phyloP scores from a whole-genome alignment of 2,113 vertebrate genomes.

The Otus sunia region DNA sequence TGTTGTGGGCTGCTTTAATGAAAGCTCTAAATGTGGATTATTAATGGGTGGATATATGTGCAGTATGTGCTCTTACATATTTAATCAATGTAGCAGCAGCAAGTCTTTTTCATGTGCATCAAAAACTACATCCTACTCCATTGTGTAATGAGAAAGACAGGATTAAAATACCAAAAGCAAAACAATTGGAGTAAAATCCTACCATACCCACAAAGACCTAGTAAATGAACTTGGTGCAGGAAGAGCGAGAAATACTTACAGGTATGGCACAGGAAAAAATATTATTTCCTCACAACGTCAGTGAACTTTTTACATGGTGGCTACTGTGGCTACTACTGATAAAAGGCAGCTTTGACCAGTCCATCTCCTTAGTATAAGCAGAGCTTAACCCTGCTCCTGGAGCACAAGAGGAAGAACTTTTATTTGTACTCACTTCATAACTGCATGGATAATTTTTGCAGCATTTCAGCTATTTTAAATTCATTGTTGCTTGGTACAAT shows the following conservation, averaged over 20 bases:
- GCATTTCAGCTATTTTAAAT: background rate
- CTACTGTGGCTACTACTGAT: background rate
- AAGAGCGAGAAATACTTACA: background rate
- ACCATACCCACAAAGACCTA: background rate
- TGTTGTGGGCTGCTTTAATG: background rate
- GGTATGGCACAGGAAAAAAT: background rate
- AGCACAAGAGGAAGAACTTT: background rate
- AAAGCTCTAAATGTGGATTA: background rate
- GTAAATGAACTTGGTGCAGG: background rate
- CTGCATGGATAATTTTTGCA: background rate
- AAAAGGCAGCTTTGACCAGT: background rate
- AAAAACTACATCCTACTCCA: background rate
- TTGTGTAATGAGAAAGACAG: background rate
- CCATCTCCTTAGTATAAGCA: background rate
- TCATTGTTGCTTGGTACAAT: background rate
- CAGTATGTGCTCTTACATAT: background rate
- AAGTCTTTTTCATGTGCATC: background rate
- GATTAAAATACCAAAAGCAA: background rate
- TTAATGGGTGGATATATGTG: background rate
- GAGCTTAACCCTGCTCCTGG: background rate
- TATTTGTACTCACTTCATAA: background rate
- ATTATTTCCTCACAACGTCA: background rate
- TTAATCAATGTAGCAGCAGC: background rate
- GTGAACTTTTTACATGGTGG: background rate
- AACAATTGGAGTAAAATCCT: background rate